Conservation (phyloP, 2,797 vertebrate species). For the Eulemur coronatus region DNA sequence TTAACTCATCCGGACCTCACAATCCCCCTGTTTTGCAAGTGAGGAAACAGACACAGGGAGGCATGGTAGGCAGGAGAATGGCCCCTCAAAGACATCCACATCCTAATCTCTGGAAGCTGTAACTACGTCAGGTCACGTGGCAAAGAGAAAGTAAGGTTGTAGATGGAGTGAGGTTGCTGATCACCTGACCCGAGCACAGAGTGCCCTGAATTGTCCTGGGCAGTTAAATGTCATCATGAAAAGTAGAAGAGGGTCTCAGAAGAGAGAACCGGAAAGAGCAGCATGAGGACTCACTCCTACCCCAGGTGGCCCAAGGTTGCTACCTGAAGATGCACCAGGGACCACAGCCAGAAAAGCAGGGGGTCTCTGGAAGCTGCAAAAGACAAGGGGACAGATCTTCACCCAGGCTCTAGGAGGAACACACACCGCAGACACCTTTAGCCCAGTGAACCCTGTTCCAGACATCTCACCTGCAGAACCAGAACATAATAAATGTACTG, state of each 20-base stretch:
- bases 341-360: neutral
- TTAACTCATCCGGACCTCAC: neutral
- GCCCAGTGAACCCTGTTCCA: neutral
- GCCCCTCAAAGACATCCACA: neutral
- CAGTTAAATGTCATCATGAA: neutral
- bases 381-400: no score
- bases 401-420: neutral
- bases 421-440: neutral
- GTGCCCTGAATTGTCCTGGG: neutral
- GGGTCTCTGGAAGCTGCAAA: neutral
- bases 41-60: neutral
- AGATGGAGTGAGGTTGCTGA: neutral
- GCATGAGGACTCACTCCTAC: rapidly evolving
- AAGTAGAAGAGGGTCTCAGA: neutral
- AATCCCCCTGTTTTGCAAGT: neutral
- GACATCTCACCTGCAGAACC: neutral
- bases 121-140: neutral
- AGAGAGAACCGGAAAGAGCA: neutral
- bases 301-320: neutral
- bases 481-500: neutral
- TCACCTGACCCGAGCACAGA: neutral
- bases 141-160: neutral
- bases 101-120: neutral
- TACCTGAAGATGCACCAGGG: neutral
- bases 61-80: neutral